Conservation (phyloP, 2,888 invertebrate genomes). For the Pyrochroa serraticornis region DNA sequence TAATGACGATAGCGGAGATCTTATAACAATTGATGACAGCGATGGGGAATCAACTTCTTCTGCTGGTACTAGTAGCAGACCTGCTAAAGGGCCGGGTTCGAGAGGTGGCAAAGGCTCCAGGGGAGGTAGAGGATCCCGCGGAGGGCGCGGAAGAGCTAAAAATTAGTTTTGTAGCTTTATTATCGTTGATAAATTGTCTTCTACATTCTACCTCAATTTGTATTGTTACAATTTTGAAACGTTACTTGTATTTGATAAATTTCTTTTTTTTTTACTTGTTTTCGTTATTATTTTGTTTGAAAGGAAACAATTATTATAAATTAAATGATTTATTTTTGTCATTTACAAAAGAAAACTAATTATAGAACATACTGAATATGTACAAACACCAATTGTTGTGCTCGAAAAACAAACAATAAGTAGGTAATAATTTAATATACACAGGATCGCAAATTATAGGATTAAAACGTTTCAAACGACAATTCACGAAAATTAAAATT, state of each 20-base stretch:
- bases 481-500: neutral
- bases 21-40: constrained; percentile 8
- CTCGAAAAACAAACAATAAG: constrained; percentile 4
- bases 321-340: constrained; percentile 20
- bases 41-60: constrained; percentile 21
- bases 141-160: neutral
- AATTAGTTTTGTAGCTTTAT: too few relatives aligned
- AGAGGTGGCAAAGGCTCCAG: constrained; percentile 38
- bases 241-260: too few relatives aligned
- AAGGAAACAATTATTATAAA: neutral
- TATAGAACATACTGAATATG: constrained; percentile 13
- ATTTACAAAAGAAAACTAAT: constrained; percentile 22
- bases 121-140: constrained; percentile 17
- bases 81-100: constrained; percentile 33
- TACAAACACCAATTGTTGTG: constrained; percentile 16
- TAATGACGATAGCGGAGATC: constrained; percentile 3
- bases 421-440: constrained; percentile 7
- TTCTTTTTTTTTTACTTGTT: too few relatives aligned
- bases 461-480: constrained; percentile 3
- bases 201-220: too few relatives aligned
- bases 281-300: too few relatives aligned
- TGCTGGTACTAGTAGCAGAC: constrained; percentile 3
- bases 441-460: constrained; percentile 23
- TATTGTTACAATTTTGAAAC: too few relatives aligned
- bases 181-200: too few relatives aligned